These are phyloP conservation scores for Poicephalus meyeri DNA, from an alignment of 2,113 vertebrate genomes.

Conservation along the genomic window DNA sequence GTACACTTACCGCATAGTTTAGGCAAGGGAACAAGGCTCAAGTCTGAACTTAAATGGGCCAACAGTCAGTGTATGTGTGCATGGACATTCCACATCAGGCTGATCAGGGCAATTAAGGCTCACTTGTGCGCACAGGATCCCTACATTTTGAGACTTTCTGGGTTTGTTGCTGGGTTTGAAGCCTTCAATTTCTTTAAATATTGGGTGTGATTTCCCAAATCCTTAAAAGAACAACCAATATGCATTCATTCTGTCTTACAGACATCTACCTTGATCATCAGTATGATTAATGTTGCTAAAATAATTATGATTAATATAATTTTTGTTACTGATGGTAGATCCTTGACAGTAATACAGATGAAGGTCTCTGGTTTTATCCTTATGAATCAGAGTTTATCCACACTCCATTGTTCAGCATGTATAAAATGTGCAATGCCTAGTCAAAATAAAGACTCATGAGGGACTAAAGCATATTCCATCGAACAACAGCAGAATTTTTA, in stretches of 20 bases:
- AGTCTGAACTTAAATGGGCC: neutral
- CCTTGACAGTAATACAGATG: neutral
- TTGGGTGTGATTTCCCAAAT: neutral
- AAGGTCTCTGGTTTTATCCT: neutral
- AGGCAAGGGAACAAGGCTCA: neutral
- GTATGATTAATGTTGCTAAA: neutral
- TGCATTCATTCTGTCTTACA: neutral
- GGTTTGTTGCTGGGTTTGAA: neutral
- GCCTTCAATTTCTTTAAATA: neutral
- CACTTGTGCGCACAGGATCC: neutral
- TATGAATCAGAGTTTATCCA: neutral
- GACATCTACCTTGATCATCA: neutral
- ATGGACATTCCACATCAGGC: neutral
- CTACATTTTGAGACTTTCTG: neutral
- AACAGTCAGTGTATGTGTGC: neutral
- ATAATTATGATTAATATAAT: neutral
- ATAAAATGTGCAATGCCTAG: neutral
- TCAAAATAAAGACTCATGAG: neutral
- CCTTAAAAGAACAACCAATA: neutral
- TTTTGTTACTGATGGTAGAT: neutral
- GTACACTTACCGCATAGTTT: neutral
- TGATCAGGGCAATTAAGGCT: fast-evolving
- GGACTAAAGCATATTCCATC: neutral
- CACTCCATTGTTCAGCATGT: neutral
- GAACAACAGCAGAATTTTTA: neutral